Base-by-base conservation (phyloP, 2,797 vertebrate species). In the Dicrostonyx torquatus region DNA sequence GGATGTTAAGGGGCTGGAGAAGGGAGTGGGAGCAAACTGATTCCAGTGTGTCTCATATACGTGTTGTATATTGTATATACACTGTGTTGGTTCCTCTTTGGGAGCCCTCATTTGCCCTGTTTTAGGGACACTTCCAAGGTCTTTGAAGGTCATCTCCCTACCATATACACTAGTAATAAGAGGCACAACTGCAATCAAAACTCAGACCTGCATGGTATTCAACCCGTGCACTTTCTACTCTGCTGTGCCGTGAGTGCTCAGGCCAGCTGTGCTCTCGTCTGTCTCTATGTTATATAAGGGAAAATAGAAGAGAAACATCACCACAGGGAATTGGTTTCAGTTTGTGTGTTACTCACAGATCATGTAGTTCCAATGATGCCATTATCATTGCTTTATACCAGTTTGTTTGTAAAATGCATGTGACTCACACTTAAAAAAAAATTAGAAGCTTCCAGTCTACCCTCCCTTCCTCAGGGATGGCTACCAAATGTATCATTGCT, bases 401-500 rank as follows among this genome's bases (percentile, higher is more conserved):
- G 95, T 95, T 97, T 93, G 96, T 97, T 97, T 97, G 82, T 96
- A 97, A 98, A 98, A 98, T 98, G 94, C 97, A 97, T 97, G 97
- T 98, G 98, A 98, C 98, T 98, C 98, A 97, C 98, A 98, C 98
- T 95, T 86, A 40, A 89, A 64, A 83, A 98, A 98, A 97, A 98
- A 98, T 98, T 98, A 98, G 98, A 98, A 97, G 97, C 98, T 98
- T 98, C 98, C 98, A 98, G 96, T 98, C 91, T 94, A 53, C 82
- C 85, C 62, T 90, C 45, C 96, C 97, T 87, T 97, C 98, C 97
- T 97, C 96, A 87, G 95, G 97, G 96, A 98, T 98, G 98, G 98
- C 97, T 98, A 98, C 98, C 97, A 97, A 97, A 98, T 98, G 96
- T 98, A 98, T 98, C 98, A 98, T 98, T 98, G 98, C 98, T 97